Evolutionary conservation across 2,888 invertebrate species (phyloP).

Genomic region (Xestia ashworthii): DNA sequence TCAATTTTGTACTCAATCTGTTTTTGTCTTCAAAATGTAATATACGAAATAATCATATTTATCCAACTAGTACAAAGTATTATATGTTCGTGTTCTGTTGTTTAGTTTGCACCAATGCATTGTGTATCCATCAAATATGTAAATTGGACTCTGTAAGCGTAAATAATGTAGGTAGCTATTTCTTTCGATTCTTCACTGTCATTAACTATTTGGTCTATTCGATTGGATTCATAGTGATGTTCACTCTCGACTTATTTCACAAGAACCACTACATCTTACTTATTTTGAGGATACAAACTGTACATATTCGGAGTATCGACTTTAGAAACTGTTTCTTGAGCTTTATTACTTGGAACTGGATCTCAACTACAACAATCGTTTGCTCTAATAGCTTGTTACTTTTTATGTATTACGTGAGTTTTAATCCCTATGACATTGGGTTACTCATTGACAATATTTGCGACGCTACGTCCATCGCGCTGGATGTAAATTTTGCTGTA

Average conservation of each 20-base stretch:
- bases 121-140: background rate
- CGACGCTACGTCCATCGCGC: background rate
- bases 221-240: slow-evolving; percentile 1
- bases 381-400: background rate
- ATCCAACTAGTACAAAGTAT: background rate
- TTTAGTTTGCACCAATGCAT: background rate
- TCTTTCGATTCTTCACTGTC: background rate
- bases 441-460: background rate
- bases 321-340: slow-evolving; percentile 8
- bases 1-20: slow-evolving; percentile 1
- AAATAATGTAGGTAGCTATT: background rate
- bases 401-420: background rate
- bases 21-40: slow-evolving; percentile 24
- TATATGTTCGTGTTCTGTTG: background rate
- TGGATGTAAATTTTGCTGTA: slow-evolving; percentile 44
- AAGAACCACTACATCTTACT: slow-evolving; percentile 23
- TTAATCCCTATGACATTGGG: background rate
- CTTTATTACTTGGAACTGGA: slow-evolving; percentile 45
- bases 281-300: slow-evolving; percentile 47
- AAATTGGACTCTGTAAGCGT: background rate
- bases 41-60: slow-evolving; percentile 4
- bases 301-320: slow-evolving; percentile 17
- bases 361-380: slow-evolving; percentile 6
- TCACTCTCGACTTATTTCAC: background rate
- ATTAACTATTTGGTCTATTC: background rate